Evolutionary conservation across 2,113 vertebrate species (phyloP).

Genomic region (Tetrao urogallus): DNA sequence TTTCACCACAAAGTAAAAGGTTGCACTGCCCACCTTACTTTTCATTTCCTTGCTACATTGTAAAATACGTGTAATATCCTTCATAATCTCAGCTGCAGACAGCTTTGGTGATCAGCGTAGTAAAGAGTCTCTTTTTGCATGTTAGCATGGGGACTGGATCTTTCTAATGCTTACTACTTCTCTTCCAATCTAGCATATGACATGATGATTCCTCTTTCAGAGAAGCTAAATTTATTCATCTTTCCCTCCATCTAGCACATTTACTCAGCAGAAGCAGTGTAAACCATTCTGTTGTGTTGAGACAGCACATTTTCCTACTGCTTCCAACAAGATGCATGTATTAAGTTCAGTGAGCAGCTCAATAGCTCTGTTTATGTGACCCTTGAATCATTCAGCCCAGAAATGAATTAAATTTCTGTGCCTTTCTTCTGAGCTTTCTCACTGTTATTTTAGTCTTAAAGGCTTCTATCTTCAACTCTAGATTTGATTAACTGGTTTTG

Average conservation of each 20-base stretch:
- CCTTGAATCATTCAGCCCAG: not conserved
- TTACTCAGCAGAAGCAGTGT: not conserved
- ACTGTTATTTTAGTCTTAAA: rapidly evolving
- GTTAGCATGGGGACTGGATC: not conserved
- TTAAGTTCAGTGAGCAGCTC: rapidly evolving
- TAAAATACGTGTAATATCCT: not conserved
- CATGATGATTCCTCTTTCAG: not conserved
- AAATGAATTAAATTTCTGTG: not conserved
- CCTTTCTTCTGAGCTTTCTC: not conserved
- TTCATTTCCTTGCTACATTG: not conserved
- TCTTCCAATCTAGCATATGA: not conserved
- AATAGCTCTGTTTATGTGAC: not conserved
- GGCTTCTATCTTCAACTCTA: not conserved
- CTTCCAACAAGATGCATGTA: not conserved
- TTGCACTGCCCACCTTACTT: not conserved
- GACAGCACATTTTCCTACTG: not conserved
- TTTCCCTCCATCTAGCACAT: not conserved
- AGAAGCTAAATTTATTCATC: not conserved
- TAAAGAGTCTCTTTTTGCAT: not conserved
- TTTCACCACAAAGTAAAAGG: not conserved
- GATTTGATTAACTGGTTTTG: not conserved
- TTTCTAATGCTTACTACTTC: not conserved
- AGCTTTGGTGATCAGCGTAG: not conserved
- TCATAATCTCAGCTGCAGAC: not conserved
- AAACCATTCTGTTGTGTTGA: not conserved